phyloP scores from a whole-genome alignment of 37 sponge, comb jelly and placozoan genomes.

The Lycopodina hypogea region DNA sequence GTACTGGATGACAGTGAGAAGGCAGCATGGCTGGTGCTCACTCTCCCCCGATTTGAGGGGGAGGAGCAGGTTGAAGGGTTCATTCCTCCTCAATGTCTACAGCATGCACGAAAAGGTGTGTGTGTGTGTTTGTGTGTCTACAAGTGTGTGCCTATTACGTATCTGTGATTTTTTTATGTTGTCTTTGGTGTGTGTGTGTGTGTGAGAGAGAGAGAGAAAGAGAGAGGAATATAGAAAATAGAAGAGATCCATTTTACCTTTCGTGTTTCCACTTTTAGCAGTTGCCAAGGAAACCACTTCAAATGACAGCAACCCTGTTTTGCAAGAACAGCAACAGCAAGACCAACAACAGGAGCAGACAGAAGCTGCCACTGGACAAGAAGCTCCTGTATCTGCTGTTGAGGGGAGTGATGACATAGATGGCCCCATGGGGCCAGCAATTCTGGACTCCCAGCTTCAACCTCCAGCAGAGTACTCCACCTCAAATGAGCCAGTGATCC shows the following conservation, averaged over 20 bases:
- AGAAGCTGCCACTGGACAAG: conserved; percentile 35
- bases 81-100: conserved; percentile 39
- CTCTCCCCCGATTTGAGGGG: conserved; percentile 24
- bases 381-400: background rate
- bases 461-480: too few relatives aligned
- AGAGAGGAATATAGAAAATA: too few relatives aligned
- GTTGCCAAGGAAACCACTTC: too few relatives aligned
- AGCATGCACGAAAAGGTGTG: conserved; percentile 29
- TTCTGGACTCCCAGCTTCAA: background rate
- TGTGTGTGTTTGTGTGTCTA: background rate
- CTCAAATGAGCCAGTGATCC: too few relatives aligned
- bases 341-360: background rate
- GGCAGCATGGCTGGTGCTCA: conserved; percentile 68
- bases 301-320: background rate
- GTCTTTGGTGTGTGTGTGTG: too few relatives aligned
- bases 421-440: background rate
- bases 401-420: background rate
- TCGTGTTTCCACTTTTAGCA: too few relatives aligned
- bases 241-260: too few relatives aligned
- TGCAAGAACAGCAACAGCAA: background rate
- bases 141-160: background rate
- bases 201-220: too few relatives aligned
- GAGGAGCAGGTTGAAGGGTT: conserved; percentile 61
- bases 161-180: background rate
- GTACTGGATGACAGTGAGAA: conserved; percentile 61